Conservation (phyloP, 1,140 invertebrate genomes). For the Sitophilus oryzae region DNA sequence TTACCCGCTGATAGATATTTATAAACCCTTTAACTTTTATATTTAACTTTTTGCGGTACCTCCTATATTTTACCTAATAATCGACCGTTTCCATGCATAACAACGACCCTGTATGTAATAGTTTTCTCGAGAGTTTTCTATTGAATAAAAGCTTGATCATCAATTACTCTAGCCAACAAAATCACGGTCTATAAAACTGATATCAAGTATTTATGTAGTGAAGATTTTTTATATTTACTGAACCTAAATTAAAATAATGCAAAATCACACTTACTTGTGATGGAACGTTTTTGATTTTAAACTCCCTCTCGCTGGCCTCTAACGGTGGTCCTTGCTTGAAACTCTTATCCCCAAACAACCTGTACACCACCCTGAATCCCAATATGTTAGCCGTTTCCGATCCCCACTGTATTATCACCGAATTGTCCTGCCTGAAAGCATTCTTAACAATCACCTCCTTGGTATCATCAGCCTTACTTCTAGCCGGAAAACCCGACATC, state of each 20-base stretch:
- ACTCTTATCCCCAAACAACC: conserved; percentile 81
- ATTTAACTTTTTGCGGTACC: no score
- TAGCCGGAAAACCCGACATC: conserved; percentile 60
- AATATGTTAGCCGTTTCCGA: conserved; percentile 77
- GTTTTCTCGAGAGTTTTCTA: no score
- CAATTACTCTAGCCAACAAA: no score
- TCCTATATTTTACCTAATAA: no score
- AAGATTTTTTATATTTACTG: neutral
- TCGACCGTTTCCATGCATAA: no score
- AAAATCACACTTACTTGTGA: conserved; percentile 60
- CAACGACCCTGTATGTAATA: no score
- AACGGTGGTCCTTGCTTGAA: conserved; percentile 85
- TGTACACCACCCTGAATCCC: conserved; percentile 82
- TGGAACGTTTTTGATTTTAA: conserved; percentile 88
- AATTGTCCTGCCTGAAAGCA: conserved; percentile 77
- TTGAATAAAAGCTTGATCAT: no score
- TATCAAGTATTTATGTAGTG: conserved; percentile 1
- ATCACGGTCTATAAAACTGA: no score
- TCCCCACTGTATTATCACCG: conserved; percentile 87
- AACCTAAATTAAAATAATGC: neutral
- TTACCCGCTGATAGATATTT: no score
- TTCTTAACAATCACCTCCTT: conserved; percentile 79
- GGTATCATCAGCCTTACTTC: conserved; percentile 55
- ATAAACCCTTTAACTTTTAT: no score
- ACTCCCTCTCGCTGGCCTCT: conserved; percentile 80